phyloP scores from a whole-genome alignment of 2,888 invertebrate species.

The Pandemis cinnamomeana region DNA sequence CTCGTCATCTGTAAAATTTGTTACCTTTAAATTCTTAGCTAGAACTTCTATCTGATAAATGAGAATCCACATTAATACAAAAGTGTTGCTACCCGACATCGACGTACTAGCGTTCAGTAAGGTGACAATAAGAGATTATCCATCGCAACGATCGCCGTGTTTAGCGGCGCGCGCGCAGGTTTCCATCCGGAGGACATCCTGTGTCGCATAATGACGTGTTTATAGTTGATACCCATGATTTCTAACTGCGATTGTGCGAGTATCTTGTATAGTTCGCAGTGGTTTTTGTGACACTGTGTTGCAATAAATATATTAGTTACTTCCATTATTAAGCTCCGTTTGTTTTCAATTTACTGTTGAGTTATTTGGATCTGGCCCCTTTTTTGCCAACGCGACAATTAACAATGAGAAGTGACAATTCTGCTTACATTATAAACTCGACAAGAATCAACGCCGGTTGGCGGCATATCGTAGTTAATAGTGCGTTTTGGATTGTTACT shows the following conservation, averaged over 20 bases:
- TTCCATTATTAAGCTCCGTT: too few species aligned
- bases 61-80: not conserved
- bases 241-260: not conserved
- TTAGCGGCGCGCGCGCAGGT: conserved; percentile 16
- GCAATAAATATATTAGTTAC: not conserved
- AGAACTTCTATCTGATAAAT: too few species aligned
- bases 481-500: too few species aligned
- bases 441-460: too few species aligned
- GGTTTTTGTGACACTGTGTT: not conserved
- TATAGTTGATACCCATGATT: not conserved
- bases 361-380: too few species aligned
- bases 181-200: conserved; percentile 33
- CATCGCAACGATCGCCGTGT: conserved; percentile 17
- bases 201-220: conserved; percentile 11
- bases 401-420: too few species aligned
- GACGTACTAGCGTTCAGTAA: not conserved
- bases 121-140: conserved; percentile 21
- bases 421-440: too few species aligned
- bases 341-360: too few species aligned
- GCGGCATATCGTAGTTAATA: too few species aligned
- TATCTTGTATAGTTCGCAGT: not conserved
- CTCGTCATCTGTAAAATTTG: not conserved
- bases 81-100: not conserved
- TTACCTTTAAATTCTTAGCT: not conserved
- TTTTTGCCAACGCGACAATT: too few species aligned